Conservation (phyloP, 2,113 vertebrate species). For the Erythrocercus mccallii region DNA sequence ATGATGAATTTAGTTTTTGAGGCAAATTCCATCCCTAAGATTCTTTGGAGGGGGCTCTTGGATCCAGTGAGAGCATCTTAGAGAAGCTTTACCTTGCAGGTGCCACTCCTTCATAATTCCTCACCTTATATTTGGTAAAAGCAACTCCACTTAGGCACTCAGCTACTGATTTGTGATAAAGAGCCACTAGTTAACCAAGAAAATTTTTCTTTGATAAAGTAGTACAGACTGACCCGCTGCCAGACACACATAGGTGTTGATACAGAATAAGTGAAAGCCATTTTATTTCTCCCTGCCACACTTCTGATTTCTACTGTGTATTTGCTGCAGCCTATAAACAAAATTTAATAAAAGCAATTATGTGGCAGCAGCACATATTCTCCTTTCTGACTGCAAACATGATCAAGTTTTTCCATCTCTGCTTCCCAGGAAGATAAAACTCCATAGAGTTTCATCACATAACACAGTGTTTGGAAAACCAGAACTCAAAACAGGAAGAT, state of each 20-base stretch:
- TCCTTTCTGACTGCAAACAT: neutral
- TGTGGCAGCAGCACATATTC: neutral
- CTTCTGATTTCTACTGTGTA: neutral
- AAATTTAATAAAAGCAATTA: neutral
- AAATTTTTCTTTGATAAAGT: neutral
- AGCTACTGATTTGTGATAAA: neutral
- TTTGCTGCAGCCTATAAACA: neutral
- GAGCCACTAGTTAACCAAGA: neutral
- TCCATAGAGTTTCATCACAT: neutral
- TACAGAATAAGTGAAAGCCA: neutral
- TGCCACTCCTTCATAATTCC: neutral
- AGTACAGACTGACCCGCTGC: neutral
- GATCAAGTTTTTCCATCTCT: neutral
- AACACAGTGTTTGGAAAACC: neutral
- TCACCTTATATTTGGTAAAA: neutral
- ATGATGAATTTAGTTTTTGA: neutral
- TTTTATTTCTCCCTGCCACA: neutral
- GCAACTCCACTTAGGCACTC: neutral
- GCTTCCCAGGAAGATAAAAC: neutral
- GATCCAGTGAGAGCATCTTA: neutral
- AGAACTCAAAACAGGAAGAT: neutral
- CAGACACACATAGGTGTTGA: rapidly evolving
- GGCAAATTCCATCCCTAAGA: neutral
- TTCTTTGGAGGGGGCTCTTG: neutral
- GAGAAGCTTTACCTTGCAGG: neutral